phyloP scores from a whole-genome alignment of 2,888 invertebrate genomes.

The Chrysodeixis includens region DNA sequence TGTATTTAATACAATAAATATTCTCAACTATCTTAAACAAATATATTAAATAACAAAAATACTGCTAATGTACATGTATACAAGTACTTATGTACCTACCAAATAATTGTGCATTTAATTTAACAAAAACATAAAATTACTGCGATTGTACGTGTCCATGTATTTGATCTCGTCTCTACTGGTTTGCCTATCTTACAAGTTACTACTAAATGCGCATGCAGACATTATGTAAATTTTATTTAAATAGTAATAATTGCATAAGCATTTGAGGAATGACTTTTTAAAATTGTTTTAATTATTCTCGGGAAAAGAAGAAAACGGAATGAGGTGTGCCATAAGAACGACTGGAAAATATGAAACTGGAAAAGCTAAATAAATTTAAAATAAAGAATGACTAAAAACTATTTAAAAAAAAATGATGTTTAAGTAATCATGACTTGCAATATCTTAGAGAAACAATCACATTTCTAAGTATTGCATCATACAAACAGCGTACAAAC shows the following conservation, averaged over 20 bases:
- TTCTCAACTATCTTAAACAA: conserved; percentile 1
- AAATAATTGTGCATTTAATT: neutral
- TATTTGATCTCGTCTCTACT: neutral
- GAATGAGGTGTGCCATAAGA: too few species aligned
- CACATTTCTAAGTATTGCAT: conserved; percentile 66
- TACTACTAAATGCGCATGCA: neutral
- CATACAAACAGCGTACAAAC: conserved; percentile 60
- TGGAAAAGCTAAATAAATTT: neutral
- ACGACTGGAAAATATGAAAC: neutral
- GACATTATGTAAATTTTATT: neutral
- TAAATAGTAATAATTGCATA: too few species aligned
- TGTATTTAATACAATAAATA: conserved; percentile 1
- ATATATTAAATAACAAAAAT: neutral
- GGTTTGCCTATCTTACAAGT: neutral
- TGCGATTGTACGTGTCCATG: neutral
- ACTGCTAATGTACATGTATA: neutral
- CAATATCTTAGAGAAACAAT: conserved; percentile 26
- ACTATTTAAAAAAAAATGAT: neutral
- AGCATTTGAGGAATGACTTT: too few species aligned
- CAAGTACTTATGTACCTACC: neutral
- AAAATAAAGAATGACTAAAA: too few species aligned
- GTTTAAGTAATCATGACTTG: conserved; percentile 34
- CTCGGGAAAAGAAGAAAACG: too few species aligned
- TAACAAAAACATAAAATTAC: neutral
- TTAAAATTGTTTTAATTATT: too few species aligned